phyloP scores from a whole-genome alignment of 2,888 invertebrate genomes.

The Temnothorax ravouxi region DNA sequence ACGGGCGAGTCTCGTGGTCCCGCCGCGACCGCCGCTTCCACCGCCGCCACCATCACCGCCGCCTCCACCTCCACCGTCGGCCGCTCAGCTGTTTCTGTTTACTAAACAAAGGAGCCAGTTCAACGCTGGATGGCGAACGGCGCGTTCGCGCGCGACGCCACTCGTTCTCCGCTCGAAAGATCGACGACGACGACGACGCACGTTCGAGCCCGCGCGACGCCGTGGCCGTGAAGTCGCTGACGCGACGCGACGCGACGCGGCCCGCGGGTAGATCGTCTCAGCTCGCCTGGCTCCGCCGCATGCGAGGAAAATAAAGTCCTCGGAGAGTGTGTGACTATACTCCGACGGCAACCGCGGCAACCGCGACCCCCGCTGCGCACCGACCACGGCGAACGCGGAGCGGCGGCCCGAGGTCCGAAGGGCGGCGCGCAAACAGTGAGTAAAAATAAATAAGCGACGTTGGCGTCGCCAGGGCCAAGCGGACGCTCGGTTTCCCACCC shows the following conservation, averaged over 20 bases:
- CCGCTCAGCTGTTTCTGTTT: conserved; percentile 86
- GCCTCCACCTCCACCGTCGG: conserved; percentile 54
- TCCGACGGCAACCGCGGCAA: background rate
- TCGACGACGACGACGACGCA: conserved; percentile 28
- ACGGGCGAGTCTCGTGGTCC: conserved; percentile 11
- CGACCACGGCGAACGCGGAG: conserved; percentile 20
- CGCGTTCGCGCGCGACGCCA: conserved; percentile 66
- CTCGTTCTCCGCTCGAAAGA: conserved; percentile 22
- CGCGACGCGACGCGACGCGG: conserved; percentile 2
- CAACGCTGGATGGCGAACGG: conserved; percentile 79
- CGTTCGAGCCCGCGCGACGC: conserved; percentile 15
- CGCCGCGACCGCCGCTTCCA: conserved; percentile 31
- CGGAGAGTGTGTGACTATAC: background rate
- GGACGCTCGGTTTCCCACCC: background rate
- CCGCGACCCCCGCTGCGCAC: background rate
- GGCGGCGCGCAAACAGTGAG: conserved; percentile 56
- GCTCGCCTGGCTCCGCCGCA: background rate
- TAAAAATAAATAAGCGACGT: conserved; percentile 30
- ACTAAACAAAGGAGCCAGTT: conserved; percentile 85
- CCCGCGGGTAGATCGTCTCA: background rate
- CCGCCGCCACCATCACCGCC: conserved; percentile 53
- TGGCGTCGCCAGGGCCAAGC: conserved; percentile 18
- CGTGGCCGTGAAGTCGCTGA: conserved; percentile 4
- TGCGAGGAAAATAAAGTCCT: conserved; percentile 15
- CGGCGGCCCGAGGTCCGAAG: conserved; percentile 35